Evolutionary conservation across 2,888 invertebrate genomes (phyloP).

Genomic region (Tenthredo scrophulariae): DNA sequence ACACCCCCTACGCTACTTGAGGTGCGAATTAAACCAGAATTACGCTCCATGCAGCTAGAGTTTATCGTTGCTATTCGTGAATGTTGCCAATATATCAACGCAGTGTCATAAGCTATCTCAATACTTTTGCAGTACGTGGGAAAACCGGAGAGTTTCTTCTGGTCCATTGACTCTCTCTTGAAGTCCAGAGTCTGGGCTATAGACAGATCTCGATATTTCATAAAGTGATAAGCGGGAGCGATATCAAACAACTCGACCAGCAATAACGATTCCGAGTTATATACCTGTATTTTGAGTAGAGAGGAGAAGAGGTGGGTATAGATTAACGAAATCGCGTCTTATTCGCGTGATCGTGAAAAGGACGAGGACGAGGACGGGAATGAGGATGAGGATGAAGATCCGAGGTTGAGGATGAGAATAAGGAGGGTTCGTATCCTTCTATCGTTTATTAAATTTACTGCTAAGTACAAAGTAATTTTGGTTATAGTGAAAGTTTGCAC

Average conservation of each 20-base stretch:
- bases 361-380: not conserved
- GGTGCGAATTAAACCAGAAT: not conserved
- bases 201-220: slow-evolving; percentile 33
- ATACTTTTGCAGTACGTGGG: not conserved
- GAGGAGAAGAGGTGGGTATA: not conserved
- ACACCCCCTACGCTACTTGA: not conserved
- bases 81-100: not conserved
- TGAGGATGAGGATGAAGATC: not conserved
- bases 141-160: not conserved
- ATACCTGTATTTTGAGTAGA: not conserved
- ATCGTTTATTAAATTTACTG: slow-evolving; percentile 37
- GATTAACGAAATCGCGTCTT: slow-evolving; percentile 14
- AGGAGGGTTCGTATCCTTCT: not conserved
- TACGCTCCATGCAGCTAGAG: not conserved
- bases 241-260: slow-evolving; percentile 18
- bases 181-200: not conserved
- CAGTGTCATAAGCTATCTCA: not conserved
- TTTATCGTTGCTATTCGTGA: not conserved
- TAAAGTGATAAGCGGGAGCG: slow-evolving; percentile 27
- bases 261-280: not conserved
- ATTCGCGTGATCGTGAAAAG: not conserved
- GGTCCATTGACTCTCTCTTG: slow-evolving; percentile 1
- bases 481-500: slow-evolving; percentile 70
- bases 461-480: slow-evolving; percentile 64
- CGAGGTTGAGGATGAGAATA: not conserved